Base-by-base conservation (phyloP, 2,888 invertebrate genomes). In the Bellardia pandia region DNA sequence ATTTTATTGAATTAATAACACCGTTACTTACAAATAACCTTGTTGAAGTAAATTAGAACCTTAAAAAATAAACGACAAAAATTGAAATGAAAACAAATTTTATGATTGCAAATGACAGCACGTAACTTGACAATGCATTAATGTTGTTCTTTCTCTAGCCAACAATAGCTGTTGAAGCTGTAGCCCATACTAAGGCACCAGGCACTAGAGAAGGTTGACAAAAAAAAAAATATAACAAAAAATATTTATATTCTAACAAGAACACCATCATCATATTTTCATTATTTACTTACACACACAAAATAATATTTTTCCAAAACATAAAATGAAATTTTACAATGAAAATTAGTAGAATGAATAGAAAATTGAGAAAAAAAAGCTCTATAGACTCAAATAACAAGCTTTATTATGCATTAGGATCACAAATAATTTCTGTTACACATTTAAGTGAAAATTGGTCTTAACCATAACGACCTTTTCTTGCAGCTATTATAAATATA, bases 31-130 rank as follows among this genome's bases (percentile, higher is more conserved):
- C 0, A 23, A 48, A 4, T 23, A 30, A 53, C 53, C 23, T 14
- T 53, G 11, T 53, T 66, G 13, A 72, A 53, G 23, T 62, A 45
- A 72, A 56, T 62, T 53, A 14, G 64, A 33, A 64, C 5, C 53
- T 40, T 40, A 8, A 9, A 48, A 40, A 62, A n/a, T n/a, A 23
- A 9, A 58, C 42, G 9, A 62, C 1, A 56, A 45, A 75, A 71
- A 14, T 53, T 45, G 6, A 71, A 68, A 13, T 6, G 45, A 58
- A 62, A 60, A 51, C 72, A 23, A 76, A 58, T 66, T 81, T 84
- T 72, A 72, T 84, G 77, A 84, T 74, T 84, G 84, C 51, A 78
- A 84, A 68, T 78, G 84, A 72, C 84, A 84, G 62, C 76, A 77
- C 64, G 69, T 77, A 74, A 66, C 81, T 74, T 81, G 81, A 74